Evolutionary conservation across 2,113 vertebrate species (phyloP), one percentile per base, ranked within the genome.

Genomic region (Anhinga anhinga): DNA sequence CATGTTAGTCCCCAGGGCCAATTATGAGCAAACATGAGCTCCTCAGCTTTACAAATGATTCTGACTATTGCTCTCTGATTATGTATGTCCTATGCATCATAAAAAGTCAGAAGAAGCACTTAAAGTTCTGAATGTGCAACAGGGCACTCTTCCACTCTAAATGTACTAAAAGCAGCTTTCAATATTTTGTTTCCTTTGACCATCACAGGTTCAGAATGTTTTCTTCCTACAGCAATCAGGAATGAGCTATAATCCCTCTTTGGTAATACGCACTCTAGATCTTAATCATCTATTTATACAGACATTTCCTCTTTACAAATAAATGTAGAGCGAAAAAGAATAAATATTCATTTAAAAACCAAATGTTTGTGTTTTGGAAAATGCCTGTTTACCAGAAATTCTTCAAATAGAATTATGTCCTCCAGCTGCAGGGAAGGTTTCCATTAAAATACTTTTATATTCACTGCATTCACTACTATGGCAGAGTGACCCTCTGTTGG

Each of bases 251-350:
- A 74, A 52, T 42, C 52, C n/a, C 5, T 86, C 44, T 82, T 91
- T 69, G 47, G 77, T 78, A 89, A 59, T 81, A 45, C 5, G 7
- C 70, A 93, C 77, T 87, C 83, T 85, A 93, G 94, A 89, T 94
- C 80, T 67, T 95, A 97, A 96, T 95, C 91, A 80, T 89, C 30
- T 97, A 85, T 97, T 97, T 97, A 97, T 91, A 89, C 42, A 95
- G 86, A 92, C 83, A 91, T 97, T 97, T 97, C 96, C 92, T 95
- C 80, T 95, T 91, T 79, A 95, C 84, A 97, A 95, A 97, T 95
- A 97, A 84, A 95, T 85, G 44, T 94, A 86, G 91, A 95, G 52
- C 45, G 86, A 80, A 84, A 92, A 40, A 94, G 91, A 96, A 92
- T 92, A 88, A 73, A 86, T 95, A 95, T 70, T 95, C 38, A 92